Base-by-base conservation (phyloP, 1,140 invertebrate species). In the Diabrotica undecimpunctata region DNA sequence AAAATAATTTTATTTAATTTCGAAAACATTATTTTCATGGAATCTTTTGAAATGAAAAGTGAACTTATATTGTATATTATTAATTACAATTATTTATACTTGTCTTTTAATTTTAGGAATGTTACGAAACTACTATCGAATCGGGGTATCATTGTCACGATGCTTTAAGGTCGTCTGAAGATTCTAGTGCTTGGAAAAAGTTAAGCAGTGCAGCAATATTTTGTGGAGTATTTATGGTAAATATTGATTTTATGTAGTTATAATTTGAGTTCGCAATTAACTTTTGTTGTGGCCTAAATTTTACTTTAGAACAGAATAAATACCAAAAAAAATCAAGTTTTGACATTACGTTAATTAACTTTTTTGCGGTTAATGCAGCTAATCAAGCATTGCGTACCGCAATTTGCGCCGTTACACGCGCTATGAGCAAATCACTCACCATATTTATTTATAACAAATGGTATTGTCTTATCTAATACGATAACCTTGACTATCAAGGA, bases 171-270 rank as follows among this genome's bases (percentile, higher is more conserved):
- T 38, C 63, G 6, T 12, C 55, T 14, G 66, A 70, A 25, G 73
- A 78, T 66, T 46, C 61, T 11, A 73, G 61, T 67, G 74, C 73
- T 5, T 71, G 68, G 61, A 74, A 68, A 60, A 74, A 87, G 75
- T 79, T 88, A 56, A 67, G 86, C 56, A 78, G 81, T 9, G 86
- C 86, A 4, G 80, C 85, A 37, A 72, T 82, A 39, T 79, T 88
- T 51, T 88, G 86, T 69, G 83, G 82, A 62, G 77, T 87, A 65
- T 88, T 88, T 72, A 88, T 88, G 87, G 86, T 88, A 72, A 82
- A 78, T 76, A 12, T 25, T 2, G 25, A 25, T 59, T 37, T 53
- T 55, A 9, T 61, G 14, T 13, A 0, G 5, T 5, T 59, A 5
- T 11, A 41, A 7, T 57, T 14, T 6, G 9, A n/a, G 13, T 46